phyloP scores from a whole-genome alignment of 2,797 vertebrate genomes.

The Oryzias dopingdopingensis region DNA sequence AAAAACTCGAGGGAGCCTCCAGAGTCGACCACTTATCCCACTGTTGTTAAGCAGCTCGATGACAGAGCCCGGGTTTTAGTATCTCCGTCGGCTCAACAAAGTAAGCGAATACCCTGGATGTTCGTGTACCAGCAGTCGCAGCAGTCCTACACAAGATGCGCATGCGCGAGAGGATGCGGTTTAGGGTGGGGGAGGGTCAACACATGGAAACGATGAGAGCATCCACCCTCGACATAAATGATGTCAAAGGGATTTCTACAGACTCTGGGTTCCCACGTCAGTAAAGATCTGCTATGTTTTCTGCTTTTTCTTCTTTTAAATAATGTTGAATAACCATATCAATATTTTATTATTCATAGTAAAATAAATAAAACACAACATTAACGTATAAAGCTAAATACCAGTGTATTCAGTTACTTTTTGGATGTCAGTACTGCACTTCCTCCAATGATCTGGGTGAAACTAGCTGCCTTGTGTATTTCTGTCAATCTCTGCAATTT shows the following conservation, averaged over 20 bases:
- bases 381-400: too few species aligned
- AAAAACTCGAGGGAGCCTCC: conserved; percentile 9
- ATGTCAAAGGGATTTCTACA: conserved; percentile 72
- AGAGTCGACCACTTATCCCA: conserved; percentile 34
- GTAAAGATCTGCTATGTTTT: too few species aligned
- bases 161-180: conserved; percentile 83
- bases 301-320: too few species aligned
- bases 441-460: too few species aligned
- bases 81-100: conserved; percentile 43
- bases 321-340: too few species aligned
- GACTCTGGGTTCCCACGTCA: background rate
- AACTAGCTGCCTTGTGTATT: too few species aligned
- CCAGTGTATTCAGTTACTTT: too few species aligned
- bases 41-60: conserved; percentile 14
- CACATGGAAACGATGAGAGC: conserved; percentile 68
- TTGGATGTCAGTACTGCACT: too few species aligned
- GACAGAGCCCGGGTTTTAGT: conserved; percentile 5
- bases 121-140: conserved; percentile 31
- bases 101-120: conserved; percentile 36
- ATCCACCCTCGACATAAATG: conserved; percentile 59
- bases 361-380: too few species aligned
- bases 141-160: conserved; percentile 54
- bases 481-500: too few species aligned
- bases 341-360: too few species aligned
- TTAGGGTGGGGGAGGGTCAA: conserved; percentile 67